Conservation (phyloP, 2,797 vertebrate species). For the Sebastes vulpes region DNA sequence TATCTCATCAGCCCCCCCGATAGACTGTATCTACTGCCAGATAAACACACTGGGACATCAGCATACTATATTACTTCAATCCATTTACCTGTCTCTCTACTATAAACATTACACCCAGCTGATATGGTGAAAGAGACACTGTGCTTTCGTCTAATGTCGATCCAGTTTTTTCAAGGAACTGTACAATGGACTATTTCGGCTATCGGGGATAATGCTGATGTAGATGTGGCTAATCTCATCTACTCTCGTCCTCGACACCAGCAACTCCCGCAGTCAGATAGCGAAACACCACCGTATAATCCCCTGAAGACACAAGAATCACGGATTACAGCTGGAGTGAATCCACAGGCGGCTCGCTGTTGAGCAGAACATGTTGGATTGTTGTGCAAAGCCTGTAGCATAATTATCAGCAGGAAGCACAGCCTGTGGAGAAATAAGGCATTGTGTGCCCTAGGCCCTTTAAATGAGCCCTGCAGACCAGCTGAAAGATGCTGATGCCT, state of each 20-base stretch:
- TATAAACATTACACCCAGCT: background rate
- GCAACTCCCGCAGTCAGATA: conserved; percentile 41
- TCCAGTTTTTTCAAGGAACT: conserved; percentile 1
- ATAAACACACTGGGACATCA: conserved; percentile 12
- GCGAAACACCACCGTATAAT: conserved; percentile 40
- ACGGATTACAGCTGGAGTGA: conserved; percentile 61
- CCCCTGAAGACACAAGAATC: conserved; percentile 63
- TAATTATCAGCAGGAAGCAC: conserved; percentile 67
- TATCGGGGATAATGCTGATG: conserved; percentile 13
- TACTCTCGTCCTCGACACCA: conserved; percentile 9
- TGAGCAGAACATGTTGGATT: conserved; percentile 63
- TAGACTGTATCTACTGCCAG: background rate
- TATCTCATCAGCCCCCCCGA: conserved; percentile 20
- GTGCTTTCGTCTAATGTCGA: background rate
- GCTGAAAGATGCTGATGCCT: conserved; percentile 72
- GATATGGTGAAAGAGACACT: background rate
- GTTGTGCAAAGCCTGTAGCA: conserved; percentile 57
- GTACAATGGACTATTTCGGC: background rate
- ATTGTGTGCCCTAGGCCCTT: conserved; percentile 58
- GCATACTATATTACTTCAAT: background rate
- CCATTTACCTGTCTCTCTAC: background rate
- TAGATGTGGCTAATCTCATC: conserved; percentile 36
- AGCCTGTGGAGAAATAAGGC: conserved; percentile 64
- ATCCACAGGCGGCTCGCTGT: conserved; percentile 63
- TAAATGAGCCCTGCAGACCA: conserved; percentile 67